Conservation (phyloP, 1,140 invertebrate species). For the Atta texana region DNA sequence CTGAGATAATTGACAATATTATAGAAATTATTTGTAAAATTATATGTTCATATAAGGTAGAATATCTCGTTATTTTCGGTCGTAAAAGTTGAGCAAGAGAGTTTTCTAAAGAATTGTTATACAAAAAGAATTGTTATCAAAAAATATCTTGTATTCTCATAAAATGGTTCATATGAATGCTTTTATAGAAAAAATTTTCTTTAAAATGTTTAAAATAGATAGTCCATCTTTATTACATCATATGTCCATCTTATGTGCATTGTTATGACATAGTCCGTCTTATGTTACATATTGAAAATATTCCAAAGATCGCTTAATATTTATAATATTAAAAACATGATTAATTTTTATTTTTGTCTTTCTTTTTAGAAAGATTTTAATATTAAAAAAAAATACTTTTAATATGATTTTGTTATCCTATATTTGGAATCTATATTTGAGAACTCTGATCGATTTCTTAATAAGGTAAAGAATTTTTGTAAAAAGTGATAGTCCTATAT, state of each 20-base stretch:
- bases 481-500: background rate
- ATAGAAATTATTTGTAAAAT: constrained; percentile 12
- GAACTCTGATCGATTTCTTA: constrained; percentile 1
- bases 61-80: background rate
- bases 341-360: background rate
- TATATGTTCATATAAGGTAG: background rate
- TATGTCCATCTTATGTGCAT: too few relatives aligned
- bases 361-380: constrained; percentile 6
- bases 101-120: background rate
- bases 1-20: background rate
- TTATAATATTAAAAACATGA: background rate
- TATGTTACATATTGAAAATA: background rate
- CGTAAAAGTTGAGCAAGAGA: background rate
- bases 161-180: background rate
- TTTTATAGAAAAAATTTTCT: constrained; percentile 1
- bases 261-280: background rate
- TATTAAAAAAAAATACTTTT: background rate
- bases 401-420: background rate
- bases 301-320: background rate
- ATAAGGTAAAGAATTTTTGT: background rate
- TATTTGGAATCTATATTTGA: background rate
- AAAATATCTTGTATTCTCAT: background rate
- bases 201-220: background rate
- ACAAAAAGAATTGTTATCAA: background rate
- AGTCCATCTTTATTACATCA: background rate